phyloP scores from a whole-genome alignment of 1,140 invertebrate species.

The Hylaeus anthracinus region DNA sequence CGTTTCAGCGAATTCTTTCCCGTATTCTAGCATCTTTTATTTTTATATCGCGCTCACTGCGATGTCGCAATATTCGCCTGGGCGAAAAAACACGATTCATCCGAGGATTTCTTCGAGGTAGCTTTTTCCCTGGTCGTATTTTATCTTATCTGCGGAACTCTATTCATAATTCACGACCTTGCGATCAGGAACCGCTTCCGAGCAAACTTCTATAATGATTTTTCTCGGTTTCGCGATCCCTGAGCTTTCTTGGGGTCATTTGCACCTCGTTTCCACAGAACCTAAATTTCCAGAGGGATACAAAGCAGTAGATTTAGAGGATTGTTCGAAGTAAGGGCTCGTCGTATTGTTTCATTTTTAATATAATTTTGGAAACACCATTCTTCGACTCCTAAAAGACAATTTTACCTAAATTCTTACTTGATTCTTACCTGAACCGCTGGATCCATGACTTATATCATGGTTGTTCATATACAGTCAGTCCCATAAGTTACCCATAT shows the following conservation, averaged over 20 bases:
- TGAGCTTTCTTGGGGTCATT: not conserved
- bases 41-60: not conserved
- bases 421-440: too few relatives aligned
- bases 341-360: not conserved
- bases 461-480: too few relatives aligned
- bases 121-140: not conserved
- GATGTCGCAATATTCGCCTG: not conserved
- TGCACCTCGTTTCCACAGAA: not conserved
- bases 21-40: not conserved
- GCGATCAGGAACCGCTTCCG: not conserved
- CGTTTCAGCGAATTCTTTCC: too few relatives aligned
- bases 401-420: too few relatives aligned
- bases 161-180: not conserved
- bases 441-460: too few relatives aligned
- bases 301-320: constrained; percentile 17
- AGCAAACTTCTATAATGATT: constrained; percentile 25
- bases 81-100: not conserved
- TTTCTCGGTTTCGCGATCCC: not conserved
- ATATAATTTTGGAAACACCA: not conserved
- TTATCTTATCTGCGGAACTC: not conserved
- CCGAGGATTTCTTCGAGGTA: not conserved
- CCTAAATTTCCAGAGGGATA: constrained; percentile 5
- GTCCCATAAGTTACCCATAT: too few relatives aligned
- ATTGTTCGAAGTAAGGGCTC: not conserved
- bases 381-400: too few relatives aligned